Conservation (phyloP, 2,113 vertebrate genomes). For the Hippopotamus amphibius region DNA sequence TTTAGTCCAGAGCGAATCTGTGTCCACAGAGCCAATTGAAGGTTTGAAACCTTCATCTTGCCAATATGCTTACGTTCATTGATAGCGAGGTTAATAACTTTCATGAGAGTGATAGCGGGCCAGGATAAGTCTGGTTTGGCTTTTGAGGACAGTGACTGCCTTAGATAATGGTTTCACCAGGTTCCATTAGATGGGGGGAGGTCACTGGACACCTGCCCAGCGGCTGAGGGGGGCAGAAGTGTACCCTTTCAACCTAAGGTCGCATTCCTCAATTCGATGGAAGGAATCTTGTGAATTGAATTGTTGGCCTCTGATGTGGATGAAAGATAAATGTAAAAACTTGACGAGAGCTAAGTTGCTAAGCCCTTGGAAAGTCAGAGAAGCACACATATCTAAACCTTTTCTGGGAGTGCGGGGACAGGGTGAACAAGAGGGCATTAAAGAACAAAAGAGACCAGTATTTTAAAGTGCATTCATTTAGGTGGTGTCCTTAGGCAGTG, state of each 20-base stretch:
- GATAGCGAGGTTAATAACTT: slow-evolving; percentile 15
- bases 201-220: background rate
- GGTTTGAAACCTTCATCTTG: background rate
- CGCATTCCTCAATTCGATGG: background rate
- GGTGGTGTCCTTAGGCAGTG: background rate
- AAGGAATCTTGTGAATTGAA: background rate
- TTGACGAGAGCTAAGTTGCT: background rate
- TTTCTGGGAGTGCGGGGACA: background rate
- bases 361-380: background rate
- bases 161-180: slow-evolving; percentile 2
- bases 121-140: background rate
- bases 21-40: background rate
- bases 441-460: background rate
- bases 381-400: background rate
- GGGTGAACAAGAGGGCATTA: background rate
- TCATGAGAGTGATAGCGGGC: background rate
- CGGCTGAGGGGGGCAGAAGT: background rate
- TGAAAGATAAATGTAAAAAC: background rate
- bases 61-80: accelerated
- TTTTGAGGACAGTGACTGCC: slow-evolving; percentile 31
- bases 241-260: background rate
- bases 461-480: background rate
- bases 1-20: background rate
- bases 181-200: background rate
- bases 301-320: background rate